Base-by-base conservation (phyloP, 1,140 invertebrate genomes). In the Leptestheria dahalacensis region DNA sequence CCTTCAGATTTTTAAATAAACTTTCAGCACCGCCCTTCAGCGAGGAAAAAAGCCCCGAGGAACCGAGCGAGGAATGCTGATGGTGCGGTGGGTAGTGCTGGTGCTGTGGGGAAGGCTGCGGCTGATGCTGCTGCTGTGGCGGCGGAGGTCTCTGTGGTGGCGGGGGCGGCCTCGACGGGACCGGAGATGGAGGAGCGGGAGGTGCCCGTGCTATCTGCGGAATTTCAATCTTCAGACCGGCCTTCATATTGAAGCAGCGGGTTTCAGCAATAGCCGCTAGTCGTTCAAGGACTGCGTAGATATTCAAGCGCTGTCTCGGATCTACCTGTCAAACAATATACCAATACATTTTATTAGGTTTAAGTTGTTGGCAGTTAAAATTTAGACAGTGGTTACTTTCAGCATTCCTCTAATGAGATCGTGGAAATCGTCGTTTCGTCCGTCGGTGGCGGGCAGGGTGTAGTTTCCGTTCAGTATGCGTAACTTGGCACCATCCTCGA, bases 401-500 rank as follows among this genome's bases (percentile, higher is more conserved):
- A 97, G 78, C 73, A 89, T 90, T 24, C 85, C 84, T 69, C 87
- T 77, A 63, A 97, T 92, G 50, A 97, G 80, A 65, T 92, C 85
- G 74, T 96, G 85, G 68, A 96, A 89, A 69, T 88, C 86, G 59
- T 81, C 77, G 68, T 85, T 87, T 64, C 82, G 79, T 58, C 82
- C 79, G 74, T 94, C 88, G 59, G 80, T 78, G 18, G 82, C 78
- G 61, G 93, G 85, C 50, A 95, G 79, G 50, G 77, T 80, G 72
- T 90, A 98, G 69, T 97, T 99, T 61, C 85, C 94, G 78, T 99
- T 99, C 6, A 98, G 78, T 64, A 99, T 97, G 25, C 86, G 81
- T 62, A 99, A 72, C 72, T 99, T 99, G 33, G 94, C 94, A 4
- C 80, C 82, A 75, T 99, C 97, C 70, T 97, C 91, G 74, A 96